Evolutionary conservation across 2,797 vertebrate species (phyloP).

Genomic region (Cyclopterus lumpus): DNA sequence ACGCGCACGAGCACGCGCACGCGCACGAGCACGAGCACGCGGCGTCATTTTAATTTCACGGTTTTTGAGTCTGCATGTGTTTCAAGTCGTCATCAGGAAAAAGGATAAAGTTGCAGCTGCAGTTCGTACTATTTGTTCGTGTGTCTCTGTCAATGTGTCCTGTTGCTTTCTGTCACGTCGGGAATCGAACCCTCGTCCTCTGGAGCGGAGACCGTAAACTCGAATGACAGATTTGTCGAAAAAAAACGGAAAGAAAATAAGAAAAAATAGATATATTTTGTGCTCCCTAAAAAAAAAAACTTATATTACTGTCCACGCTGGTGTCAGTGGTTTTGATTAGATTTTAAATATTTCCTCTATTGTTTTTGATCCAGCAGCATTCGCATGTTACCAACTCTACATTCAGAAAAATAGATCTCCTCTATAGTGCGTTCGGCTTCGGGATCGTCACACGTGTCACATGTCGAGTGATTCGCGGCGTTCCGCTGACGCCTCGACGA

Average conservation of each 20-base stretch:
- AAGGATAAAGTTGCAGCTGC: constrained; percentile 70
- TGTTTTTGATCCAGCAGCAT: constrained; percentile 79
- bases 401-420: constrained; percentile 82
- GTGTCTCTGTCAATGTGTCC: constrained; percentile 49
- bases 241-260: constrained; percentile 14
- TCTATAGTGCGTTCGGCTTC: constrained; percentile 77
- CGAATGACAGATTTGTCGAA: not conserved
- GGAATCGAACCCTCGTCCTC: constrained; percentile 13
- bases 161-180: constrained; percentile 15
- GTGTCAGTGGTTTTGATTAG: constrained; percentile 44
- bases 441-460: constrained; percentile 62
- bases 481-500: constrained; percentile 60
- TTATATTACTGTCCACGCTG: constrained; percentile 42
- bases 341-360: constrained; percentile 47
- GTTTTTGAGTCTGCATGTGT: constrained; percentile 71
- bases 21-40: constrained; percentile 27
- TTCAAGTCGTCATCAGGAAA: constrained; percentile 84
- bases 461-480: constrained; percentile 75
- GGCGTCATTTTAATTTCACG: constrained; percentile 45
- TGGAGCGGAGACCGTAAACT: constrained; percentile 21
- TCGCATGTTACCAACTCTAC: constrained; percentile 77
- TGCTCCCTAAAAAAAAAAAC: constrained; percentile 6
- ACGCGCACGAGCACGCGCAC: constrained; percentile 44
- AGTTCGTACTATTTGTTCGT: constrained; percentile 60
- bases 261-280: not conserved